These are phyloP conservation scores for Atethmia centrago DNA, from an alignment of 2,888 invertebrate species.

Conservation along the genomic window DNA sequence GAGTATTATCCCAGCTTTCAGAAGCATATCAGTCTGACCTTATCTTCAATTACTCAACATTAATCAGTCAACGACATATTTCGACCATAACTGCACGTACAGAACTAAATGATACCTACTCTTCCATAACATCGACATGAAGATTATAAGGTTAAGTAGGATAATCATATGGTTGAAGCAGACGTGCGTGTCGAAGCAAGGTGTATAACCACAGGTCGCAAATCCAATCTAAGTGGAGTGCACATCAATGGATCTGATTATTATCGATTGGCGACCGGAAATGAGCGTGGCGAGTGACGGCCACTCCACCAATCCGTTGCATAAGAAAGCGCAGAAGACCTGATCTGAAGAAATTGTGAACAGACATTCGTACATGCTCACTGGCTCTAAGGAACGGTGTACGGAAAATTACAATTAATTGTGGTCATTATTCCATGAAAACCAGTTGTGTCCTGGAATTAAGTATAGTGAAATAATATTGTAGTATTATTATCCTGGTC, in stretches of 20 bases:
- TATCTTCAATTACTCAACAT: not conserved
- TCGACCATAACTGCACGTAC: too few relatives aligned
- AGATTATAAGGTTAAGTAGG: constrained; percentile 12
- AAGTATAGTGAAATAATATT: not conserved
- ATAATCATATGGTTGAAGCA: constrained; percentile 11
- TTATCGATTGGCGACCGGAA: constrained; percentile 73
- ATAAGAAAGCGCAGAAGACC: constrained; percentile 35
- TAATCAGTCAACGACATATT: not conserved
- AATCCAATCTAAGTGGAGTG: constrained; percentile 66
- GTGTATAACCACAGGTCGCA: constrained; percentile 52
- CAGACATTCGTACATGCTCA: not conserved
- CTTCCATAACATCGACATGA: constrained; percentile 11
- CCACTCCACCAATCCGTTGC: constrained; percentile 47
- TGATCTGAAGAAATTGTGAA: not conserved
- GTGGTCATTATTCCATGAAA: constrained; percentile 2
- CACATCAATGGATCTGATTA: constrained; percentile 68
- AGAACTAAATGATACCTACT: not conserved
- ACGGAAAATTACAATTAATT: not conserved
- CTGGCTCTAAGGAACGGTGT: not conserved
- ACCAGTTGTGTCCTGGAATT: not conserved
- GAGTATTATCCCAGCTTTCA: not conserved
- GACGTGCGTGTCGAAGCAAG: constrained; percentile 39
- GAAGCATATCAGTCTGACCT: not conserved
- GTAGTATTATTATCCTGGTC: constrained; percentile 1
- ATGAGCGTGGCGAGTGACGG: constrained; percentile 67